Evolutionary conservation across 2,113 vertebrate genomes (phyloP), one percentile per base, ranked within the genome.

Genomic region (Puntigrus tetrazona): DNA sequence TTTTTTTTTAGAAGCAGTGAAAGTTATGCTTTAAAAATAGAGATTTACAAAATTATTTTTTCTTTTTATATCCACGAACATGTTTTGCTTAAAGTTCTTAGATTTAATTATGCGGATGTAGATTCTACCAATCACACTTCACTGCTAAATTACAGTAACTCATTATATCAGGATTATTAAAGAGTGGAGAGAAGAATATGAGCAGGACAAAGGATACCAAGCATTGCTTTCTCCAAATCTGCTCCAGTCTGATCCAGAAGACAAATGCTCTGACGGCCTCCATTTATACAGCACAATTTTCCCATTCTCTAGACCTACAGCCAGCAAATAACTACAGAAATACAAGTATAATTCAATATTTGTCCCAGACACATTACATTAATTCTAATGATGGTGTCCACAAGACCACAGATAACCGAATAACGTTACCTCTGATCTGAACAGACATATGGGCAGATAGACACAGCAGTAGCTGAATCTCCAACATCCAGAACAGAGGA

Each of bases 391-490:
- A 79, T 63, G 36, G 7, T 5, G n/a, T 79, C 25, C 25, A 63
- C 52, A 7, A 25, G 27, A 81, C 20, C 45, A n/a, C n/a, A 18
- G n/a, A 7, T 43, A 34, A 77, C 8, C 4, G 50, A 20, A 47
- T 14, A 47, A 88, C 69, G 0, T 38, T 78, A 98, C 98, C 97
- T 94, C 87, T 92, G 90, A 85, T 94, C 91, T 25, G 85, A 89
- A 86, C 91, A 92, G 63, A 95, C 92, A 27, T 88, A 70, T 0
- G n/a, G 94, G 90, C 96, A 96, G 90, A 96, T 67, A 0, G 95
- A 91, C 84, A 98, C 93, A 1, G 98, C 97, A 0, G 97, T 99
- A 78, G 97, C 97, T 43, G 97, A 94, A 85, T 97, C 96, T 0
- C 95, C 96, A 0, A 96, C 94, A 84, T 98, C 98, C 90, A 99